A percentile compares a stretch with the other conserved stretches of the same genome.
phyloP scores from a whole-genome alignment of 1,140 invertebrate genomes.

The Anagrus nilaparvatae region DNA sequence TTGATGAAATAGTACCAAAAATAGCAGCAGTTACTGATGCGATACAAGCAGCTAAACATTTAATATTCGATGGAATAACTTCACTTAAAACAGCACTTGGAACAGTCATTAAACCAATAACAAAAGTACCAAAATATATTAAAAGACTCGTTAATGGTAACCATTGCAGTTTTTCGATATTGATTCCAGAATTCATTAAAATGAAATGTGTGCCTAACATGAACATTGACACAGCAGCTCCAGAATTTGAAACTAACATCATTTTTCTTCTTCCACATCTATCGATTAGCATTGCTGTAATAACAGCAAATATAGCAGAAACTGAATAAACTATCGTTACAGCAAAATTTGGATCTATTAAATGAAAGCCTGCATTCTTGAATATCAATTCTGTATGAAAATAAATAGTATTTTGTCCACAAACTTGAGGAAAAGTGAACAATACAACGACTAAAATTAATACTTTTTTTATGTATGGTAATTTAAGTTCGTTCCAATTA shows the following conservation, averaged over 20 bases:
- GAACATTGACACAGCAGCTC: slow-evolving; percentile 42
- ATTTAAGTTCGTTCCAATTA: background rate
- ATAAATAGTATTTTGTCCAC: slow-evolving; percentile 61
- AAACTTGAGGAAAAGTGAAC: slow-evolving; percentile 66
- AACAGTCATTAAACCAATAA: slow-evolving; percentile 55
- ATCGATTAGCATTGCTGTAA: slow-evolving; percentile 55
- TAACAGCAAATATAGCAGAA: slow-evolving; percentile 44
- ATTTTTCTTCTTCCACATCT: slow-evolving; percentile 59
- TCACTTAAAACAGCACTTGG: slow-evolving; percentile 62
- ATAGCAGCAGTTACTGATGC: slow-evolving; percentile 59
- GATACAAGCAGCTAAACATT: slow-evolving; percentile 54
- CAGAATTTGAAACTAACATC: slow-evolving; percentile 47
- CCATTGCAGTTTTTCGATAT: slow-evolving; percentile 23
- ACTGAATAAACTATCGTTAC: slow-evolving; percentile 57
- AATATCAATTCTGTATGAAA: slow-evolving; percentile 67
- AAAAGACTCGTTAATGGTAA: slow-evolving; percentile 13
- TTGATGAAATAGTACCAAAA: slow-evolving; percentile 60
- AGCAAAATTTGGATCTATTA: slow-evolving; percentile 37
- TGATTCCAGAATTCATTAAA: slow-evolving; percentile 39
- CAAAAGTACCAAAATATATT: slow-evolving; percentile 11
- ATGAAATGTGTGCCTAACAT: slow-evolving; percentile 52
- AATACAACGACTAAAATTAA: slow-evolving; percentile 52
- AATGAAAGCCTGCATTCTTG: slow-evolving; percentile 40
- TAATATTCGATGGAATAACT: slow-evolving; percentile 57
- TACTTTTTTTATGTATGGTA: slow-evolving; percentile 37